Evolutionary conservation across 2,797 vertebrate species (phyloP).

Genomic region (Sitta carolinensis): DNA sequence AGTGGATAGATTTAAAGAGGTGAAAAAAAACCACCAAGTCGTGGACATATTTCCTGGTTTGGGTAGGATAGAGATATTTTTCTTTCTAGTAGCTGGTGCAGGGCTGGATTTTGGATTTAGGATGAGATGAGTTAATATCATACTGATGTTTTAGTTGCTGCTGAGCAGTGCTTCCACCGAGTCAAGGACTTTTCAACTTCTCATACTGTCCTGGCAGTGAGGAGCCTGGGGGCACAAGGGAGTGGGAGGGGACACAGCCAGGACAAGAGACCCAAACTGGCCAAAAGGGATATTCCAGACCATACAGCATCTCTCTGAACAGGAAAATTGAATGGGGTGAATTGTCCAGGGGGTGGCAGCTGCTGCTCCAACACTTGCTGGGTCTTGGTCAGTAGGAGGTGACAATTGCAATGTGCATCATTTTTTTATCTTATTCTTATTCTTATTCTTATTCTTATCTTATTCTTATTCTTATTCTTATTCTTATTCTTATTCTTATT

Average conservation of each 20-base stretch:
- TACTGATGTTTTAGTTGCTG: neutral
- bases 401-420: neutral
- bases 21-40: neutral
- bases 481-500: neutral
- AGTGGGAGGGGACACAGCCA: neutral
- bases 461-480: neutral
- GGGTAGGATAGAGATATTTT: neutral
- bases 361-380: neutral
- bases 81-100: neutral
- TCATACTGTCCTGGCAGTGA: neutral
- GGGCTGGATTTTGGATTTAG: neutral
- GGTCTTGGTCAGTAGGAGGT: rapidly evolving
- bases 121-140: neutral
- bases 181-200: neutral
- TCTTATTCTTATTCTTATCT: too few relatives aligned
- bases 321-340: neutral
- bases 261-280: neutral
- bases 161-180: neutral
- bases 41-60: neutral
- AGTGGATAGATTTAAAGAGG: neutral
- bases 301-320: neutral
- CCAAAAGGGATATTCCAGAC: neutral
- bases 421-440: neutral
- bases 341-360: neutral
- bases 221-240: neutral